Conservation (phyloP, 2,888 invertebrate species). For the Acanthopleura granulata region DNA sequence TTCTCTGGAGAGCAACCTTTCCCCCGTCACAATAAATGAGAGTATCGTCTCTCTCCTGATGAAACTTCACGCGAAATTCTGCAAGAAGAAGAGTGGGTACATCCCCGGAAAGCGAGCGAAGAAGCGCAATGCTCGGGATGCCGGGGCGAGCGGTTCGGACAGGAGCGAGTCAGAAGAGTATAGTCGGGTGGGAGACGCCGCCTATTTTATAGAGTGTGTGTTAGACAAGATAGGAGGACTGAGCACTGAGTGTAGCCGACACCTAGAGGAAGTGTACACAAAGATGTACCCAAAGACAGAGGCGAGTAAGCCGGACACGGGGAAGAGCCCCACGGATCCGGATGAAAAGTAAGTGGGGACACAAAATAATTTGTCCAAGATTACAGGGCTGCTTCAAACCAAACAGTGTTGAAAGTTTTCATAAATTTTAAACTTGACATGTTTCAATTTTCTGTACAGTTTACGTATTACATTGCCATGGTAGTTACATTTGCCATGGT, state of each 20-base stretch:
- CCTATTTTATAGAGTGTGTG: conserved; percentile 86
- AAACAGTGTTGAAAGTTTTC: too few species aligned
- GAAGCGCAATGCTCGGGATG: too few species aligned
- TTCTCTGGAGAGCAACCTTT: conserved; percentile 38
- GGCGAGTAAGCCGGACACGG: not conserved
- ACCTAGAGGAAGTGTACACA: conserved; percentile 79
- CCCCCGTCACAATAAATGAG: conserved; percentile 62
- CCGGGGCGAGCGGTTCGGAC: not conserved
- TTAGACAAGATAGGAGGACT: conserved; percentile 74
- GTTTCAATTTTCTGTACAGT: too few species aligned
- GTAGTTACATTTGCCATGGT: too few species aligned
- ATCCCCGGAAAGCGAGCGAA: conserved; percentile 53
- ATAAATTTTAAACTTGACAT: too few species aligned
- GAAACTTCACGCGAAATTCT: conserved; percentile 90
- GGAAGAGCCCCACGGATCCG: conserved; percentile 31
- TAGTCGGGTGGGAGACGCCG: conserved; percentile 83
- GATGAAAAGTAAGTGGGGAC: conserved; percentile 43
- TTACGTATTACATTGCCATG: too few species aligned
- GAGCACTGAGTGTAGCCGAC: conserved; percentile 43
- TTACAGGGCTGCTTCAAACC: too few species aligned
- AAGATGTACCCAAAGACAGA: conserved; percentile 79
- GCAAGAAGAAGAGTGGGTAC: conserved; percentile 85
- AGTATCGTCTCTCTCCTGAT: conserved; percentile 90
- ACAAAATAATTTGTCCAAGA: too few species aligned
- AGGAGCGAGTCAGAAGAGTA: not conserved